Evolutionary conservation across 2,113 vertebrate genomes (phyloP), one percentile per base, ranked within the genome.

Genomic region (Pterocles orientalis): DNA sequence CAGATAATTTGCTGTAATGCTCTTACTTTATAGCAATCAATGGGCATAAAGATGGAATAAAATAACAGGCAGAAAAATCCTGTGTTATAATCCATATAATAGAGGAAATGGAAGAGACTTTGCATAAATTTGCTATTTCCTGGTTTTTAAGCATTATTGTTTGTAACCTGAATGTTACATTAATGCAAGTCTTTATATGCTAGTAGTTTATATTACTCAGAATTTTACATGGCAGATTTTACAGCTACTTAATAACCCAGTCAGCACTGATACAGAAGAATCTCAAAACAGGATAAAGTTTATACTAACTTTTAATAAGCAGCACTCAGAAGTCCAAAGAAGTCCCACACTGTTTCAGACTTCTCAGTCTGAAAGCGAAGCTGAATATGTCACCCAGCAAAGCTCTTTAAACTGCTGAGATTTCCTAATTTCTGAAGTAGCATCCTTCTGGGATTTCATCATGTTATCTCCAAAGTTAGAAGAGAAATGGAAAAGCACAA

Each of bases 1-100:
- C 41, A 95, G 88, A 88, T 93, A 92, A 92, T 94, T 93, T 95
- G 34, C 51, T 88, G 25, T 92, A 95, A 95, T 93, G 65, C 61
- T 95, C 77, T 90, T 94, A 95, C 81, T 95, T 94, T 91, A 71
- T 34, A 81, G 34, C 34, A 91, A 81, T 95, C 92, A 93, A 24
- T 83, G 26, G 51, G 69, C 83, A 88, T 90, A 93, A 92, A 93
- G 56, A 77, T 20, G 21, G 56, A 88, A 88, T 78, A 96, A 94
- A 95, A 86, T 69, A 96, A 88, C 21, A 68, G 56, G 84, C 88
- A 94, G 80, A 92, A 95, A 95, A 95, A 86, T 76, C 47, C 60
- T 53, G 29, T 71, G 31, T 82, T 93, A 24, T 92, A 95, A 96
- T 88, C 70, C 80, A 69, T 51, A 76, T 93, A 91, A 92, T 92